phyloP scores from a whole-genome alignment of 2,888 invertebrate genomes.

The Pollenia amentaria region DNA sequence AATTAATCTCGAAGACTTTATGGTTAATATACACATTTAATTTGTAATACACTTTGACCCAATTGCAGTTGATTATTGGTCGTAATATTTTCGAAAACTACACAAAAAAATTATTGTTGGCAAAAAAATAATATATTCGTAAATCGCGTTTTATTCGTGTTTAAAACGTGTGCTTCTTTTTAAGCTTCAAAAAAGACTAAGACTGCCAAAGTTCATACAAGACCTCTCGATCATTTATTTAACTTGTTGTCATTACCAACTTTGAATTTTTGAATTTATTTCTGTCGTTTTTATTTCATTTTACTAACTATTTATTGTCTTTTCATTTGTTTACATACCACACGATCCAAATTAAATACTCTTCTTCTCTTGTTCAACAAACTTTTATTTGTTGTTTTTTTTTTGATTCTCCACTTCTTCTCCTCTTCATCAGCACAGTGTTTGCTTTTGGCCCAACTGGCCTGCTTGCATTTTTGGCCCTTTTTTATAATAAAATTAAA shows the following conservation, averaged over 20 bases:
- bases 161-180: constrained; percentile 74
- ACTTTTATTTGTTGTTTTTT: not conserved
- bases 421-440: not conserved
- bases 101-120: constrained; percentile 27
- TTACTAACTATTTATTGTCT: constrained; percentile 37
- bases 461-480: not conserved
- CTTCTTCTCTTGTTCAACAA: constrained; percentile 20
- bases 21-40: not conserved
- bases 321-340: constrained; percentile 9
- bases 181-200: constrained; percentile 76
- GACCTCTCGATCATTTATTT: constrained; percentile 55
- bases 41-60: constrained; percentile 33
- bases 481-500: not conserved
- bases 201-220: constrained; percentile 63
- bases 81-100: not conserved
- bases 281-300: constrained; percentile 13
- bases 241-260: constrained; percentile 65
- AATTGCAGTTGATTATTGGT: constrained; percentile 34
- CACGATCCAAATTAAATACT: constrained; percentile 8
- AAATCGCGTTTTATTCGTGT: constrained; percentile 32
- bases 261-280: constrained; percentile 31
- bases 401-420: not conserved
- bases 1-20: constrained; percentile 51
- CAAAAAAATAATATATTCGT: not conserved
- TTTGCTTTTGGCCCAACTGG: constrained; percentile 8